Evolutionary conservation across 2,113 vertebrate species (phyloP), one percentile per base, ranked within the genome.

Genomic region (Cairina moschata): DNA sequence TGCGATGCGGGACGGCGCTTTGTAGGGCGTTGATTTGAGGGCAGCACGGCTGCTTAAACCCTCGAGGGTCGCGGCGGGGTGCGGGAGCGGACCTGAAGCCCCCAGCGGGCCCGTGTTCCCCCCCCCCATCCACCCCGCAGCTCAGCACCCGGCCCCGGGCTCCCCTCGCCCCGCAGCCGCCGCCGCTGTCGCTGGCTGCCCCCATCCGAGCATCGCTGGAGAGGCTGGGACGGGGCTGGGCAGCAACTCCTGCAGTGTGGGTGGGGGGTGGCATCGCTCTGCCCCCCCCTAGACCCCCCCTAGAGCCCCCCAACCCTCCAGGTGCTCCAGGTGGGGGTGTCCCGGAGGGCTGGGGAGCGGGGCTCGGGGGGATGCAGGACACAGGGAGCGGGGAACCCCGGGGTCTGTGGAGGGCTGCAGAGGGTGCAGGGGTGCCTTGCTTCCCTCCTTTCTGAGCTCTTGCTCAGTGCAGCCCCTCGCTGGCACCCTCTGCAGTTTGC

Each of bases 141-240:
- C 7, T 50, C 50, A 11, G 12, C 22, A 50, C 50, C 50, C 55
- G 9, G 16, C 32, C 67, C 79, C 21, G 21, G 6, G 13, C 28
- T 14, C 58, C 20, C 14, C 15, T 50, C 23, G 21, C 52, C 23
- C 36, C 52, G 26, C 52, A 54, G 52, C 52, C 23, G 52, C 32
- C 14, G 52, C 32, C 12, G 6, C 40, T 21, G 34, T 28, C 31
- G 7, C 59, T 4, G 44, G 34, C 23, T 25, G 2, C 42, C 44
- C 28, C 17, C 21, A 34, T 8, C 26, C n/a, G 29, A 4, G 9
- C 42, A 25, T 40, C 29, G 21, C 46, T 32, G 5, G 0, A 9
- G 48, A 48, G 21, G 17, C 4, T 1, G 54, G 5, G 42, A 2
- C 2, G 9, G 40, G 26, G 5, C 5, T 17, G n/a, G 17, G 52